These are phyloP conservation scores for Drusus annulatus DNA, from an alignment of 1,140 invertebrate species.

Conservation along the genomic window DNA sequence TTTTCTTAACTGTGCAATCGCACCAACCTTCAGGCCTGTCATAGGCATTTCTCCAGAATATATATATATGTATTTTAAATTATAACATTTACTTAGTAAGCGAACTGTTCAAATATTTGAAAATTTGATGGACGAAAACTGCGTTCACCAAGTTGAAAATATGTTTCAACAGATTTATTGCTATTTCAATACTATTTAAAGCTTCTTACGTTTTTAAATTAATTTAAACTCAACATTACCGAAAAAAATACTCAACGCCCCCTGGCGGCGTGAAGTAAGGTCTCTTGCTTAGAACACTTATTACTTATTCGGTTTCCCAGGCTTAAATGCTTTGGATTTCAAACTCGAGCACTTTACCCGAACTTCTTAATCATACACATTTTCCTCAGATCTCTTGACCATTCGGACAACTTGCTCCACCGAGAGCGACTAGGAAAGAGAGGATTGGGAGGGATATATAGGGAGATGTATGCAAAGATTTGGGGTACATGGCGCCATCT, in stretches of 20 bases:
- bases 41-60: no score
- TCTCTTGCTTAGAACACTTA: conserved; percentile 5
- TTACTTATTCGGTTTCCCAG: conserved; percentile 19
- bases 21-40: no score
- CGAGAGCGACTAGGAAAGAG: not conserved
- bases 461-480: conserved; percentile 22
- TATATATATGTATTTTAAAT: no score
- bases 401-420: conserved; percentile 17
- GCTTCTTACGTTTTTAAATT: no score
- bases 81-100: no score
- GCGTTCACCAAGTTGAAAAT: no score
- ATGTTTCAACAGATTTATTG: no score
- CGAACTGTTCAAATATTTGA: no score
- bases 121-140: no score
- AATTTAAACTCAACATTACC: no score
- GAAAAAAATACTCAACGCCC: not conserved
- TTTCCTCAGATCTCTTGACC: not conserved
- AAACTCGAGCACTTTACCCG: not conserved
- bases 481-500: conserved; percentile 21
- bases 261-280: not conserved
- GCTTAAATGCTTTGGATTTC: conserved; percentile 6
- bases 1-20: no score
- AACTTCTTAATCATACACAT: not conserved
- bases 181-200: no score
- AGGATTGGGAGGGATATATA: not conserved